These are phyloP conservation scores for Megaustenia siamemsis DNA, from an alignment of 2,888 invertebrate species.

Conservation along the genomic window DNA sequence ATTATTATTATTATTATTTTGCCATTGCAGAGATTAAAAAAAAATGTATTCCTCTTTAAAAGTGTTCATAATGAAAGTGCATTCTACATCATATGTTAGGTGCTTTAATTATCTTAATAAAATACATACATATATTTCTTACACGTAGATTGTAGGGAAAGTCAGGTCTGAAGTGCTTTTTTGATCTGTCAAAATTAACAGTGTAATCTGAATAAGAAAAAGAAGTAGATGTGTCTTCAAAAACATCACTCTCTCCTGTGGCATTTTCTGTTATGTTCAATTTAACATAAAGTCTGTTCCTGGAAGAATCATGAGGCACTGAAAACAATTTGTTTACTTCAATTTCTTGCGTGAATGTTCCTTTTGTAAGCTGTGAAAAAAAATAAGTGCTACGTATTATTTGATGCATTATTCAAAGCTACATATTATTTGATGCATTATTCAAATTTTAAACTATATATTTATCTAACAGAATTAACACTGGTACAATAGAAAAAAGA, in stretches of 20 bases:
- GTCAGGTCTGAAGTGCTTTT: slow-evolving; percentile 53
- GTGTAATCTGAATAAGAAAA: slow-evolving; percentile 53
- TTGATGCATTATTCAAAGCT: no score
- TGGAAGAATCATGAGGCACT: not conserved
- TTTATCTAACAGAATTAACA: not conserved
- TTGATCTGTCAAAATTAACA: slow-evolving; percentile 44
- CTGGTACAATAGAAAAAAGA: not conserved
- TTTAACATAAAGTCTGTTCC: slow-evolving; percentile 45
- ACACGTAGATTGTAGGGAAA: slow-evolving; percentile 56
- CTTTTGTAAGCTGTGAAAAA: slow-evolving; percentile 30
- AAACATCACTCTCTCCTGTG: slow-evolving; percentile 41
- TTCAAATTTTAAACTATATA: no score
- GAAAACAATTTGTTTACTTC: slow-evolving; percentile 4
- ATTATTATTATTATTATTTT: no score
- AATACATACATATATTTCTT: not conserved
- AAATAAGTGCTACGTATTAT: not conserved
- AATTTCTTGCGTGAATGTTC: not conserved
- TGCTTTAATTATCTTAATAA: no score
- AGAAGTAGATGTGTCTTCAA: slow-evolving; percentile 49
- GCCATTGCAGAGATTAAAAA: no score
- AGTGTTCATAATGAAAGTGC: no score
- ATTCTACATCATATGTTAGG: no score
- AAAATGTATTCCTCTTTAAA: no score
- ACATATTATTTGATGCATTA: no score
- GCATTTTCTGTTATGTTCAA: slow-evolving; percentile 55